A percentile compares a stretch with the other conserved stretches of the same genome.
Evolutionary conservation across 2,113 vertebrate genomes (phyloP).

Genomic region (Channa maculata): DNA sequence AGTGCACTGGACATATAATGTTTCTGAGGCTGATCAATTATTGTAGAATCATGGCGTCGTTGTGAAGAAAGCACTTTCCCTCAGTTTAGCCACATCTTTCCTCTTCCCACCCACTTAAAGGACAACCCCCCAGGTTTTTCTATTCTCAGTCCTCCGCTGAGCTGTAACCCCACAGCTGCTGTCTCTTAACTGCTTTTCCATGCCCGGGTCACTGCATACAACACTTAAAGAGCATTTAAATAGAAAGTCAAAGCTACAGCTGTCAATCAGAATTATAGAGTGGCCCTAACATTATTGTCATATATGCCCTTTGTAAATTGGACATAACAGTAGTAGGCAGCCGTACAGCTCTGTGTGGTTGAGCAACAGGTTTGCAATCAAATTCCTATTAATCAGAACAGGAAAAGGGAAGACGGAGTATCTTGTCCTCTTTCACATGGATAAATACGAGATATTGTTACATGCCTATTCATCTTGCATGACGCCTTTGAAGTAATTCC

Average conservation of each 20-base stretch:
- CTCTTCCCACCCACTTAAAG: constrained; percentile 21
- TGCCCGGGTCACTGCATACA: constrained; percentile 71
- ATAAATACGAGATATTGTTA: constrained; percentile 78
- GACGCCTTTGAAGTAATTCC: constrained; percentile 65
- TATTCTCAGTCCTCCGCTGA: constrained; percentile 70
- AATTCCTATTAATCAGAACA: constrained; percentile 71
- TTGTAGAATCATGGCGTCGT: constrained; percentile 24
- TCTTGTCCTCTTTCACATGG: constrained; percentile 67
- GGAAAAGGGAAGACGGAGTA: constrained; percentile 69
- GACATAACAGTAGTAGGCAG: constrained; percentile 19
- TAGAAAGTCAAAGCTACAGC: constrained; percentile 66
- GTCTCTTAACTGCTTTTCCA: constrained; percentile 64
- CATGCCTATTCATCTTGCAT: constrained; percentile 66
- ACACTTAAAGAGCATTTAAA: constrained; percentile 64
- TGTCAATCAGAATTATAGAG: constrained; percentile 67
- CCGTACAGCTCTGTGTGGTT: neutral
- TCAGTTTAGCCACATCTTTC: constrained; percentile 27
- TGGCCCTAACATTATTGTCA: constrained; percentile 46
- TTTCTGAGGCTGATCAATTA: constrained; percentile 47
- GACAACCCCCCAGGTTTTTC: constrained; percentile 42
- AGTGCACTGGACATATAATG: constrained; percentile 29
- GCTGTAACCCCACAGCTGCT: constrained; percentile 73
- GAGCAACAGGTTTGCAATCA: constrained; percentile 63
- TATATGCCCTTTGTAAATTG: constrained; percentile 47
- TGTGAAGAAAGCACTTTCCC: constrained; percentile 43